phyloP scores from a whole-genome alignment of 2,888 invertebrate genomes.

The Agrotis clavis region DNA sequence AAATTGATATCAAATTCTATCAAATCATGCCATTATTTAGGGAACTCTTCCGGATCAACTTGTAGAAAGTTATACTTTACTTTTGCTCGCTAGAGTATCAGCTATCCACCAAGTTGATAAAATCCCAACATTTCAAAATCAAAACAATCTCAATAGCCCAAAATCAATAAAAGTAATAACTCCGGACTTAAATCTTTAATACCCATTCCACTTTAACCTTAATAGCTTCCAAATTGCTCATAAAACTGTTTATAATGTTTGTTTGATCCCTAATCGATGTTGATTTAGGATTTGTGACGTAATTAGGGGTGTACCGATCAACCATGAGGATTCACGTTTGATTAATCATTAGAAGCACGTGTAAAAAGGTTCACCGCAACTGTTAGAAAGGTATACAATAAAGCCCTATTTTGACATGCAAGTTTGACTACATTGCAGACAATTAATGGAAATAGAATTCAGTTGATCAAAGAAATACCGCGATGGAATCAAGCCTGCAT shows the following conservation, averaged over 20 bases:
- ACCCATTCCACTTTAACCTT: conserved; percentile 2
- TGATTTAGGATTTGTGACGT: conserved; percentile 60
- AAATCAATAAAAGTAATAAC: conserved; percentile 30
- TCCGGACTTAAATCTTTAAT: conserved; percentile 1
- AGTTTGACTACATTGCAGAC: too few relatives aligned
- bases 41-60: too few relatives aligned
- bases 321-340: conserved; percentile 24
- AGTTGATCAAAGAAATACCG: too few relatives aligned
- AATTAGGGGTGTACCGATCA: conserved; percentile 37
- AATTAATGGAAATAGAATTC: too few relatives aligned
- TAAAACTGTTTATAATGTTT: conserved; percentile 47
- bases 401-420: too few relatives aligned
- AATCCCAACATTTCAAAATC: neutral
- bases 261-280: conserved; percentile 51
- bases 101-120: neutral
- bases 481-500: too few relatives aligned
- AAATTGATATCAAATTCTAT: too few relatives aligned
- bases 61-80: too few relatives aligned
- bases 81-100: neutral
- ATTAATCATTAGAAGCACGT: conserved; percentile 28
- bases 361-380: conserved; percentile 27
- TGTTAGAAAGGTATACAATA: conserved; percentile 17
- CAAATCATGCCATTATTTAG: too few relatives aligned
- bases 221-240: conserved; percentile 25
- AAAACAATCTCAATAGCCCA: neutral